phyloP scores from a whole-genome alignment of 2,113 vertebrate species.

The Nestor notabilis region DNA sequence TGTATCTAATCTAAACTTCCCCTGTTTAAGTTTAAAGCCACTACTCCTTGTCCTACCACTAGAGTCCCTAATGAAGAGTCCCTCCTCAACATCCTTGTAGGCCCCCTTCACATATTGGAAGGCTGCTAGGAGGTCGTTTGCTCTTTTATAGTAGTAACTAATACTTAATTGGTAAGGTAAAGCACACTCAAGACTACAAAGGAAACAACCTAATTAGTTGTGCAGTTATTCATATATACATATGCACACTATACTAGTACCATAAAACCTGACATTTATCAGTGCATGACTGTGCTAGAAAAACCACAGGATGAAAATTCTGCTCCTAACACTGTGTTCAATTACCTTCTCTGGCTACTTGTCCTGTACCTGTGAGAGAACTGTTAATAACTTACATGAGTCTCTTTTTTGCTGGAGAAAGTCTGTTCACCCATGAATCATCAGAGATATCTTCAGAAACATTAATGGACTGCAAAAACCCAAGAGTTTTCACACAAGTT shows the following conservation, averaged over 20 bases:
- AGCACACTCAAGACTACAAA: neutral
- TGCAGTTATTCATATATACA: neutral
- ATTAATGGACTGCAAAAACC: slow-evolving; percentile 74
- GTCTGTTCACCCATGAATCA: slow-evolving; percentile 82
- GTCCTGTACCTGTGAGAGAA: neutral
- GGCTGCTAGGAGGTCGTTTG: too few species aligned
- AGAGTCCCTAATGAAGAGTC: too few species aligned
- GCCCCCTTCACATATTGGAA: too few species aligned
- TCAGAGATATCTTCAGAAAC: slow-evolving; percentile 59
- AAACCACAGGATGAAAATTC: neutral
- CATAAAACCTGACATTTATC: neutral
- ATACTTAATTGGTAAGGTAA: neutral
- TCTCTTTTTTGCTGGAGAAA: slow-evolving; percentile 74
- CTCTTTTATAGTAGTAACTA: neutral
- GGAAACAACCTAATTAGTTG: neutral
- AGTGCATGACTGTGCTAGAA: neutral
- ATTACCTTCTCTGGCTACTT: neutral
- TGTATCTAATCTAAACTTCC: too few species aligned
- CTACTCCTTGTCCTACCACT: too few species aligned
- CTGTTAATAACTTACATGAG: slow-evolving; percentile 78
- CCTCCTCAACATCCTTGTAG: too few species aligned
- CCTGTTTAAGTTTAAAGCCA: too few species aligned
- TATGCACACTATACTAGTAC: neutral
- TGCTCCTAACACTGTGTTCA: neutral
- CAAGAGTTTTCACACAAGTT: neutral